Evolutionary conservation across 2,888 invertebrate species (phyloP).

Genomic region (Acleris holmiana): DNA sequence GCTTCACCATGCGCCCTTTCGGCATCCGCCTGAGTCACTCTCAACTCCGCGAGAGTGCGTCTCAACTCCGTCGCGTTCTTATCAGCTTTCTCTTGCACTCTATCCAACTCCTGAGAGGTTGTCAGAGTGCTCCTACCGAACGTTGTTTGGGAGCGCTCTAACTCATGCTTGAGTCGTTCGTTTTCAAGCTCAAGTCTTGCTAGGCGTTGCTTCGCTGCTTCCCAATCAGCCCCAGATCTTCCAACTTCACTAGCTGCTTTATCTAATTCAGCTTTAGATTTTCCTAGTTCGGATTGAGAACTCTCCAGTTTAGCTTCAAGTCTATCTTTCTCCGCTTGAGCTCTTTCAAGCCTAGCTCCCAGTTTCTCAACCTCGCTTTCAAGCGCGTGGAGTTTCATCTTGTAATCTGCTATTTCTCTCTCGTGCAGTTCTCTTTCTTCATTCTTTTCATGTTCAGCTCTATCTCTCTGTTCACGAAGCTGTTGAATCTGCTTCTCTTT

Average conservation of each 20-base stretch:
- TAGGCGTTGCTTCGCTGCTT: conserved; percentile 91
- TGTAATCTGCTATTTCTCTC: conserved; percentile 96
- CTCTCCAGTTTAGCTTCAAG: conserved; percentile 95
- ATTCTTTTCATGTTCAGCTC: conserved; percentile 97
- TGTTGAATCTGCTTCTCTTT: conserved; percentile 99
- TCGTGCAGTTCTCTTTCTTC: conserved; percentile 97
- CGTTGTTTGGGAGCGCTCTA: conserved; percentile 92
- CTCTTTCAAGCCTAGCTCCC: conserved; percentile 93
- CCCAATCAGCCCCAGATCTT: conserved; percentile 95
- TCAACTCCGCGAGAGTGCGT: conserved; percentile 94
- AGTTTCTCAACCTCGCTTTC: conserved; percentile 96
- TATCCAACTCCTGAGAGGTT: conserved; percentile 92
- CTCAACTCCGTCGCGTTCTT: conserved; percentile 93
- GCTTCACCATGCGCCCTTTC: conserved; percentile 94
- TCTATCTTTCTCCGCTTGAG: conserved; percentile 95
- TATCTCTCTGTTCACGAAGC: conserved; percentile 95
- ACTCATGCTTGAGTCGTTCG: conserved; percentile 93
- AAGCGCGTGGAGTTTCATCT: conserved; percentile 95
- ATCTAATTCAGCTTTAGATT: conserved; percentile 96
- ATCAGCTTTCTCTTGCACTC: conserved; percentile 93
- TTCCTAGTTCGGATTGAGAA: conserved; percentile 96
- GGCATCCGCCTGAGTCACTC: conserved; percentile 96
- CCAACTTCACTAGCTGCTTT: conserved; percentile 96
- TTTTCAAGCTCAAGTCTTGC: conserved; percentile 95
- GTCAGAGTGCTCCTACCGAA: conserved; percentile 92